These are phyloP conservation scores for Petroica traversi DNA, from an alignment of 2,113 vertebrate genomes.

Conservation along the genomic window DNA sequence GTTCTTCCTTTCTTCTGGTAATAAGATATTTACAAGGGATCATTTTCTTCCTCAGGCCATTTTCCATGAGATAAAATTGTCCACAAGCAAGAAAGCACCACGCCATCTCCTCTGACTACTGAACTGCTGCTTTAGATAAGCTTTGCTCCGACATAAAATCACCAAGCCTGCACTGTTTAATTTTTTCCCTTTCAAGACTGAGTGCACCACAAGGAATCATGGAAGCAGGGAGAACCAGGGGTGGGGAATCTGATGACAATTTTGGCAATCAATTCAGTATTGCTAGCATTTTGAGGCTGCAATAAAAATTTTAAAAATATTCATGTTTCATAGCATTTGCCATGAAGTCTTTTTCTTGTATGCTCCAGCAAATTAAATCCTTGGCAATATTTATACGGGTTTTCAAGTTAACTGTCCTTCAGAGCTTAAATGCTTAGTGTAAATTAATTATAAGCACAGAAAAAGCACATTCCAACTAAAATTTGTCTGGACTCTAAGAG, in stretches of 20 bases:
- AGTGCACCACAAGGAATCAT: neutral
- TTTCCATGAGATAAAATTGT: neutral
- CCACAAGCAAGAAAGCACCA: neutral
- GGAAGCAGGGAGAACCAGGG: neutral
- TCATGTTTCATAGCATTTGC: neutral
- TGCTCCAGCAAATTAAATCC: neutral
- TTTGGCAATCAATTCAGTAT: neutral
- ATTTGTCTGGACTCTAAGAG: neutral
- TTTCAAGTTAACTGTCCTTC: neutral
- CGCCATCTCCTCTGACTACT: neutral
- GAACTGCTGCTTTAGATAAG: neutral
- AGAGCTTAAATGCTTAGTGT: neutral
- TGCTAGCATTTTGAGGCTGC: neutral
- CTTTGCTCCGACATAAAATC: neutral
- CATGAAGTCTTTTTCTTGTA: neutral
- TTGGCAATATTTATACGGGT: neutral
- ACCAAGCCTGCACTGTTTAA: neutral
- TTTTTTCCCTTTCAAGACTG: neutral
- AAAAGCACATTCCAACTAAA: neutral
- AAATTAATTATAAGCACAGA: neutral
- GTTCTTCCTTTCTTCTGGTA: neutral
- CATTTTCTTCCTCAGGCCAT: neutral
- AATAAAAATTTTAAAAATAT: neutral
- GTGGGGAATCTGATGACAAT: neutral
- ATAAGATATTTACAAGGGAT: neutral